Evolutionary conservation across 2,888 invertebrate species (phyloP).

Genomic region (Deilephila porcellus): DNA sequence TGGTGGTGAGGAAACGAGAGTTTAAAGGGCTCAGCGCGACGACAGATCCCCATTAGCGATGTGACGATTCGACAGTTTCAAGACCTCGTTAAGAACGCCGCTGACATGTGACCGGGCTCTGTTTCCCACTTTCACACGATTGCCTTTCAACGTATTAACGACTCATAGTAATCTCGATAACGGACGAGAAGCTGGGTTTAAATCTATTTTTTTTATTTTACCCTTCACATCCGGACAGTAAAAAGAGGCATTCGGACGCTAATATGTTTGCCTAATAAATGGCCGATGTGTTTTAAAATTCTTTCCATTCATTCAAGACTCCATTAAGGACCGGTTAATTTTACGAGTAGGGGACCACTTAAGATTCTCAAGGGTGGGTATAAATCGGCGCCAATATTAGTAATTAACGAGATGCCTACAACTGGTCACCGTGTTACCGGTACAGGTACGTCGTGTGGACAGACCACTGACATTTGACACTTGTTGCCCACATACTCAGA

Average conservation of each 20-base stretch:
- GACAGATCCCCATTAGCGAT: conserved; percentile 78
- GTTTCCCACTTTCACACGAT: conserved; percentile 70
- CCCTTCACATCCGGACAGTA: conserved; percentile 42
- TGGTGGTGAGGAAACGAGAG: conserved; percentile 72
- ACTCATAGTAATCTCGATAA: conserved; percentile 42
- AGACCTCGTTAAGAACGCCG: conserved; percentile 59
- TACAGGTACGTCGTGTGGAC: conserved; percentile 55
- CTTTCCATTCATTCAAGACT: conserved; percentile 58
- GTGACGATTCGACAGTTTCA: conserved; percentile 77
- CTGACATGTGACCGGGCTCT: conserved; percentile 61
- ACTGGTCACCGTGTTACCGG: conserved; percentile 72
- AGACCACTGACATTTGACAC: conserved; percentile 50
- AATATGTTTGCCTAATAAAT: conserved; percentile 43
- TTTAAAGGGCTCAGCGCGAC: conserved; percentile 74
- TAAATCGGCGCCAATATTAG: conserved; percentile 74
- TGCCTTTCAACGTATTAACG: conserved; percentile 64
- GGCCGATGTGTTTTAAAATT: conserved; percentile 64
- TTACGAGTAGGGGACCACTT: conserved; percentile 66
- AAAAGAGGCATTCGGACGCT: conserved; percentile 30
- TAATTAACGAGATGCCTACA: conserved; percentile 62
- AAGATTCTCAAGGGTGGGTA: conserved; percentile 64
- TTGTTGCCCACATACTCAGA: conserved; percentile 51
- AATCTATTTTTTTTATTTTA: conserved; percentile 42
- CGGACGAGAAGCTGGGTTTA: conserved; percentile 41
- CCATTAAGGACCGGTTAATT: conserved; percentile 70